A percentile compares a stretch with the other conserved stretches of the same genome.
phyloP scores from a whole-genome alignment of 2,888 invertebrate genomes.

The Caenorhabditis sp. region DNA sequence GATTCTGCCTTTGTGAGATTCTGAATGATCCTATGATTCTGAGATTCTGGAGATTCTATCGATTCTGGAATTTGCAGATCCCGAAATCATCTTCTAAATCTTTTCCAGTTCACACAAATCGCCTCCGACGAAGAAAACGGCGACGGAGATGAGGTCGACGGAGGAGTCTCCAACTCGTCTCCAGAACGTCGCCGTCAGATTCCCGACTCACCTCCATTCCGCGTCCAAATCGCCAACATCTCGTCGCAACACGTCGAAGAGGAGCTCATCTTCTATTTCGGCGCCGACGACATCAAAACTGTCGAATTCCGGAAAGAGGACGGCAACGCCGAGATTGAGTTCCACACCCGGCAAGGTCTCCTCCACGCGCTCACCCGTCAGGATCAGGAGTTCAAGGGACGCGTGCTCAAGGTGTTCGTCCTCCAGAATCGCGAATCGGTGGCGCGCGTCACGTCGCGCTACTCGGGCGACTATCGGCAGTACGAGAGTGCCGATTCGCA shows the following conservation, averaged over 20 bases:
- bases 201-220: constrained; percentile 52
- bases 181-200: constrained; percentile 37
- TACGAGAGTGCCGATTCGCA: constrained; percentile 49
- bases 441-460: constrained; percentile 25
- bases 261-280: constrained; percentile 59
- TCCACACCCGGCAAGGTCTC: constrained; percentile 23
- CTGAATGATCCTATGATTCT: background rate
- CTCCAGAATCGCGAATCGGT: constrained; percentile 36
- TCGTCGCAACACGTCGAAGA: constrained; percentile 47
- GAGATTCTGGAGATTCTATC: background rate
- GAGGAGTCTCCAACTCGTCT: constrained; percentile 26
- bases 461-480: constrained; percentile 26
- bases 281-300: constrained; percentile 44
- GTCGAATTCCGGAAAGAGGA: constrained; percentile 33
- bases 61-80: background rate
- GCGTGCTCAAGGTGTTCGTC: constrained; percentile 46
- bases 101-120: constrained; percentile 3
- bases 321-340: constrained; percentile 57
- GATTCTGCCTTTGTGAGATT: no score
- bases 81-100: background rate
- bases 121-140: background rate
- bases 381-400: constrained; percentile 45
- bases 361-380: constrained; percentile 24
- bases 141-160: constrained; percentile 30
- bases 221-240: constrained; percentile 57